A percentile compares a stretch with the other conserved stretches of the same genome.
Conservation (phyloP, 37 sponge, comb jelly and placozoan genomes). For the Ianthella basta region DNA sequence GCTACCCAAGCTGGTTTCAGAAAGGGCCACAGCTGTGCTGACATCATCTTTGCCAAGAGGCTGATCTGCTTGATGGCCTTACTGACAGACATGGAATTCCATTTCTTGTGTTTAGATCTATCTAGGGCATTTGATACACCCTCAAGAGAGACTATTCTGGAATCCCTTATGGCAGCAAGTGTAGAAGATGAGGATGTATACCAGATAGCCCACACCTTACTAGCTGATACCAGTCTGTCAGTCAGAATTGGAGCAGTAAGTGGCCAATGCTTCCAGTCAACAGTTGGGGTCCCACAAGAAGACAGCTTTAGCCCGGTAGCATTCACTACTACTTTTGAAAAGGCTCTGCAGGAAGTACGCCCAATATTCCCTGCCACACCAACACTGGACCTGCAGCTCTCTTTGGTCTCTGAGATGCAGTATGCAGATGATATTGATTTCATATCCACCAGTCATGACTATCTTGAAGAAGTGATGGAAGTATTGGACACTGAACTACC, state of each 20-base stretch:
- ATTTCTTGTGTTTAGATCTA: conserved; percentile 13
- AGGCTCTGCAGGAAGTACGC: not conserved
- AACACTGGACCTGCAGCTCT: not conserved
- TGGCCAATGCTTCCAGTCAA: not conserved
- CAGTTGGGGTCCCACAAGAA: conserved; percentile 22
- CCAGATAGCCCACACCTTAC: not conserved
- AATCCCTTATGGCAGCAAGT: not conserved
- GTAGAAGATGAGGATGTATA: not conserved
- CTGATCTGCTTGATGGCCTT: conserved; percentile 2
- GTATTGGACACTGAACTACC: conserved; percentile 18
- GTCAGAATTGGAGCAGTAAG: not conserved
- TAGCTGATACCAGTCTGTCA: not conserved
- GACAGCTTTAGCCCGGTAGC: conserved; percentile 22
- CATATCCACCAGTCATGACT: conserved; percentile 2
- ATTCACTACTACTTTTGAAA: conserved; percentile 22
- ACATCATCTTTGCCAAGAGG: conserved; percentile 1
- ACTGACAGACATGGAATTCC: not conserved
- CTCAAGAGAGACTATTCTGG: not conserved
- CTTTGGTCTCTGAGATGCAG: not conserved
- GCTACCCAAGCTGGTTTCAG: conserved; percentile 18
- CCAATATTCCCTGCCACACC: conserved; percentile 6
- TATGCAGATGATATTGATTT: conserved; percentile 26
- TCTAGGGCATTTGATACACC: conserved; percentile 4
- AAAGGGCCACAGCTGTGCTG: conserved; percentile 6
- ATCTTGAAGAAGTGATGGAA: conserved; percentile 5